Evolutionary conservation across 2,113 vertebrate species (phyloP).

Genomic region (Condylura cristata): DNA sequence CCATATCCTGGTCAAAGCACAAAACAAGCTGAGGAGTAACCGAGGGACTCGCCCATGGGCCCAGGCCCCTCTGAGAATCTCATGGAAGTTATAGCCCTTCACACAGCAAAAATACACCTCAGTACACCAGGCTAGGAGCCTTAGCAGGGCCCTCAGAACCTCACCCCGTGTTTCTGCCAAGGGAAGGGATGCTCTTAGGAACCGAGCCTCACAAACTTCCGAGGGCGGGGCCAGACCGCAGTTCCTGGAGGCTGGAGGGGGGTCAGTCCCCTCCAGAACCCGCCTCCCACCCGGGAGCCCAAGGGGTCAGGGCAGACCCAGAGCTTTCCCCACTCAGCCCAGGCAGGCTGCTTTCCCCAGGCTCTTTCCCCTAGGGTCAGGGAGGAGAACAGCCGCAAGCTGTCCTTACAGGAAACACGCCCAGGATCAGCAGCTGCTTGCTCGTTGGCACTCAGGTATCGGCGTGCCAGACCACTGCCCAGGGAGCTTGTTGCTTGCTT

Average conservation of each 20-base stretch:
- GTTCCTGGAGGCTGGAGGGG: background rate
- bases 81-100: background rate
- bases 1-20: background rate
- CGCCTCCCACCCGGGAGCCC: background rate
- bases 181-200: background rate
- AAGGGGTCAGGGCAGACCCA: background rate
- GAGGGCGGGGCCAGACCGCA: background rate
- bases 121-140: background rate
- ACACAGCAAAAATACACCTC: background rate
- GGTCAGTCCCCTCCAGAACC: background rate
- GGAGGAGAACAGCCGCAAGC: background rate
- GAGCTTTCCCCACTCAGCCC: background rate
- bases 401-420: conserved; percentile 23
- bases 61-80: background rate
- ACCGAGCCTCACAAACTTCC: background rate
- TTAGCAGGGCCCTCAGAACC: background rate
- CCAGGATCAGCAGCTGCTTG: background rate
- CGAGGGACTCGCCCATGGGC: background rate
- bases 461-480: background rate
- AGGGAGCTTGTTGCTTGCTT: background rate
- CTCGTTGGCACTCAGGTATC: background rate
- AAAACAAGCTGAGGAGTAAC: background rate
- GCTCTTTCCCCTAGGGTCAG: background rate
- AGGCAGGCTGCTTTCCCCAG: background rate
- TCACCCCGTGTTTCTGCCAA: background rate